Conservation (phyloP, 2,888 invertebrate species). For the Catotricha subobsoleta region DNA sequence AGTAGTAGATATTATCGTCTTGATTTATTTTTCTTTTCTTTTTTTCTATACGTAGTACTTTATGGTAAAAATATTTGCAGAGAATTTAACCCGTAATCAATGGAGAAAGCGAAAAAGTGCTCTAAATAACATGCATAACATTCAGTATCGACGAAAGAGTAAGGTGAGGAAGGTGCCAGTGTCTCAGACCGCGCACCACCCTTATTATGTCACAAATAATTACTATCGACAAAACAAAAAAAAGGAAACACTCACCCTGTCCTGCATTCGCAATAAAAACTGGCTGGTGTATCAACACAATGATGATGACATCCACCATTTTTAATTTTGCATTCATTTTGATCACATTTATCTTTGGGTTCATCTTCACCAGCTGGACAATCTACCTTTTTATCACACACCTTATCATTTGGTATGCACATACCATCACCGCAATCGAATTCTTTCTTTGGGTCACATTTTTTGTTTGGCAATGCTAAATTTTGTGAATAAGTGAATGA, state of each 20-base stretch:
- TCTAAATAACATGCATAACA: too few relatives aligned
- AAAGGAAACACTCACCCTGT: slow-evolving; percentile 35
- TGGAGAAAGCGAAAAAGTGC: too few relatives aligned
- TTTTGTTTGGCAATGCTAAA: slow-evolving; percentile 34
- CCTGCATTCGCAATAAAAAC: slow-evolving; percentile 64
- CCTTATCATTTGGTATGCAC: slow-evolving; percentile 60
- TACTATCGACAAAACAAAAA: too few relatives aligned
- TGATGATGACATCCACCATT: slow-evolving; percentile 78
- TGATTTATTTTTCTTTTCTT: too few relatives aligned
- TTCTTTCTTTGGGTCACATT: slow-evolving; percentile 59
- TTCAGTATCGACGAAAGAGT: too few relatives aligned
- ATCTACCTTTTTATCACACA: slow-evolving; percentile 73
- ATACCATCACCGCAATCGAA: slow-evolving; percentile 73
- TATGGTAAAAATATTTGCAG: too few relatives aligned
- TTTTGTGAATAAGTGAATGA: neutral
- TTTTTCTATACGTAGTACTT: too few relatives aligned
- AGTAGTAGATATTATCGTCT: too few relatives aligned
- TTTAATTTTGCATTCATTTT: slow-evolving; percentile 57
- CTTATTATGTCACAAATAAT: too few relatives aligned
- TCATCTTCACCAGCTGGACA: slow-evolving; percentile 84
- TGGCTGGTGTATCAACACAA: slow-evolving; percentile 66
- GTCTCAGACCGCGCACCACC: too few relatives aligned
- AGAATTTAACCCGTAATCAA: too few relatives aligned
- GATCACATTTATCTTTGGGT: slow-evolving; percentile 53
- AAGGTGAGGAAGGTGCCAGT: too few relatives aligned